phyloP scores from a whole-genome alignment of 2,797 vertebrate genomes.

The Podarcis lilfordi region DNA sequence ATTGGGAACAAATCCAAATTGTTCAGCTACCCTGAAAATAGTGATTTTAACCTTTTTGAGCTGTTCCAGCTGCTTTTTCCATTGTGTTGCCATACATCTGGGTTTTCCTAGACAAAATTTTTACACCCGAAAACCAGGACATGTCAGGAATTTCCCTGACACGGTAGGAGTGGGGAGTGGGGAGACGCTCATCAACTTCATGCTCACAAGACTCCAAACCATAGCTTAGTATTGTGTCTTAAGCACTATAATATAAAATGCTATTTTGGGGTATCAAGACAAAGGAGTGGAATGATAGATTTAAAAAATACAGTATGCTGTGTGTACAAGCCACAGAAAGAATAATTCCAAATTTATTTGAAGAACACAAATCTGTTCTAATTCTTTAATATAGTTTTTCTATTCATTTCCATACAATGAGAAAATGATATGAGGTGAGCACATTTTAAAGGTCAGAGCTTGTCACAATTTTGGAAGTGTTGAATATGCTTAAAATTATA shows the following conservation, averaged over 20 bases:
- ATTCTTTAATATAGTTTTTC: background rate
- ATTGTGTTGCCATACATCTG: no score
- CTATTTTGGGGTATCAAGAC: background rate
- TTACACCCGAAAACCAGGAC: no score
- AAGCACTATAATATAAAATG: background rate
- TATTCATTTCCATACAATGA: conserved; percentile 3
- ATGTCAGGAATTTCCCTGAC: no score
- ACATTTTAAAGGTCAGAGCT: conserved; percentile 2
- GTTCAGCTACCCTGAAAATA: no score
- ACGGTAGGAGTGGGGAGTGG: no score
- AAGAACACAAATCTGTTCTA: background rate
- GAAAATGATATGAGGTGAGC: background rate
- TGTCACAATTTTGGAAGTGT: background rate
- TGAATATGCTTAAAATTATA: background rate
- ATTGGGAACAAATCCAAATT: no score
- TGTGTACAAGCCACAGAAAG: background rate
- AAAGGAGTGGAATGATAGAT: background rate
- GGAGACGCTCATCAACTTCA: background rate
- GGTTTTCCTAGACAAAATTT: no score
- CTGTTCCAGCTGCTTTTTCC: no score
- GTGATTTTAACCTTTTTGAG: no score
- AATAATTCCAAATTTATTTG: background rate
- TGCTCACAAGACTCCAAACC: no score
- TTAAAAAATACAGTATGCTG: background rate
- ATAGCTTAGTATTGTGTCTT: background rate